These are phyloP conservation scores for Phaethornis superciliosus DNA, from an alignment of 2,113 vertebrate species.

Conservation along the genomic window DNA sequence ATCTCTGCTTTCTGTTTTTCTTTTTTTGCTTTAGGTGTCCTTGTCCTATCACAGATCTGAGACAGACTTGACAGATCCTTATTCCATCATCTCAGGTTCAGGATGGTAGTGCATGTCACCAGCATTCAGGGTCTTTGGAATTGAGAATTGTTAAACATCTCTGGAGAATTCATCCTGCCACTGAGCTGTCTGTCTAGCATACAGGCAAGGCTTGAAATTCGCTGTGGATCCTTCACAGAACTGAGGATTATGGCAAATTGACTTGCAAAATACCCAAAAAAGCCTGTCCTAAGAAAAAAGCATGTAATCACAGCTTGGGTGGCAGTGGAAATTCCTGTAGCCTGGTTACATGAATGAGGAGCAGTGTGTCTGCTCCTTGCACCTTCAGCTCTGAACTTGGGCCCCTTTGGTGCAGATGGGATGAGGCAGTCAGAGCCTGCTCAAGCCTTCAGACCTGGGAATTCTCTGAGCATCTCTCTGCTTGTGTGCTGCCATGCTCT, in stretches of 20 bases:
- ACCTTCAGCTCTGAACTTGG: not conserved
- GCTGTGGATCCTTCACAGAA: not conserved
- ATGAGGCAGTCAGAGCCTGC: not conserved
- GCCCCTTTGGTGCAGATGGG: not conserved
- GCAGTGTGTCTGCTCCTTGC: not conserved
- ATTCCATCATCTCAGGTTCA: not conserved
- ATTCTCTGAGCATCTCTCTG: not conserved
- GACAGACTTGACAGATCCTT: not conserved
- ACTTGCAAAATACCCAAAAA: not conserved
- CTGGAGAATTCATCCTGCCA: not conserved
- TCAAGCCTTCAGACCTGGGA: not conserved
- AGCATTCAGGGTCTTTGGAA: not conserved
- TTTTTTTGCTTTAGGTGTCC: not conserved
- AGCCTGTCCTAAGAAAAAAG: not conserved
- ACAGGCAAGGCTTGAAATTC: not conserved
- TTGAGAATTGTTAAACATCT: not conserved
- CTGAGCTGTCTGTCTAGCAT: not conserved
- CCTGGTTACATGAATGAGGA: not conserved
- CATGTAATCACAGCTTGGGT: not conserved
- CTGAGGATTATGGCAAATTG: not conserved
- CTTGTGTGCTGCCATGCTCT: fast-evolving
- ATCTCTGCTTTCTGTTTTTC: not conserved
- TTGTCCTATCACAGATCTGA: not conserved
- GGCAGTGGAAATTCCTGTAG: not conserved
- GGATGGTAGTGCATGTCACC: not conserved